These are phyloP conservation scores for Gnathonemus longibarbis DNA, from an alignment of 2,113 vertebrate species.

Conservation along the genomic window DNA sequence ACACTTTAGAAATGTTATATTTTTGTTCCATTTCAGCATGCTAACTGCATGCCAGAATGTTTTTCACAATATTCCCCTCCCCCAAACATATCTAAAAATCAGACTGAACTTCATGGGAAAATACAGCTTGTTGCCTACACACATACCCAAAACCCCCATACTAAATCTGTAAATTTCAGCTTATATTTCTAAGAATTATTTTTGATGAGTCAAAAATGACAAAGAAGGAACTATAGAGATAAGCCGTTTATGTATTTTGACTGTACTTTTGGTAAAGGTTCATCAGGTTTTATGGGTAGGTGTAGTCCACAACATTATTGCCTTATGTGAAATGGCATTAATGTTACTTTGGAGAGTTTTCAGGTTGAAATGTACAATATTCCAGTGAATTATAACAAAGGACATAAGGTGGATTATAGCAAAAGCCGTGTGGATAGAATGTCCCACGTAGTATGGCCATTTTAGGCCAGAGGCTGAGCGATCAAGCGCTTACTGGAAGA, in stretches of 20 bases:
- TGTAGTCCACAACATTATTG: not conserved
- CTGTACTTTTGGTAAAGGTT: not conserved
- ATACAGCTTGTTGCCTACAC: slow-evolving; percentile 6
- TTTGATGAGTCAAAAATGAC: not conserved
- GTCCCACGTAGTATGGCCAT: not conserved
- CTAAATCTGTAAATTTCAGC: slow-evolving; percentile 23
- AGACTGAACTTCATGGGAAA: slow-evolving; percentile 32
- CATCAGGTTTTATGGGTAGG: not conserved
- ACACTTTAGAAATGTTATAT: slow-evolving; percentile 35
- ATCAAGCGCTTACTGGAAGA: not conserved
- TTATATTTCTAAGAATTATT: slow-evolving; percentile 10
- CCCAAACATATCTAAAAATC: slow-evolving; percentile 40
- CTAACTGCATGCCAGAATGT: slow-evolving; percentile 3
- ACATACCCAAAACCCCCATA: slow-evolving; percentile 40
- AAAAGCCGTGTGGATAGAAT: not conserved
- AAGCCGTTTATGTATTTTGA: not conserved
- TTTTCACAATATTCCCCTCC: slow-evolving; percentile 35
- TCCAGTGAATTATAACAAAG: not conserved
- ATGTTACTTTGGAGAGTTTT: not conserved
- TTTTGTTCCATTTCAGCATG: not conserved
- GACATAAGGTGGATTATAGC: not conserved
- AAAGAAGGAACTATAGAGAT: slow-evolving; percentile 1
- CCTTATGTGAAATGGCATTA: not conserved
- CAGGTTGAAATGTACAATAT: not conserved
- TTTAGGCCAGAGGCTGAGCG: not conserved